Percentiles rank a stretch among this genome's conserved stretches.
These are phyloP conservation scores for Neogobius melanostomus DNA, from an alignment of 2,113 vertebrate species.

Conservation along the genomic window DNA sequence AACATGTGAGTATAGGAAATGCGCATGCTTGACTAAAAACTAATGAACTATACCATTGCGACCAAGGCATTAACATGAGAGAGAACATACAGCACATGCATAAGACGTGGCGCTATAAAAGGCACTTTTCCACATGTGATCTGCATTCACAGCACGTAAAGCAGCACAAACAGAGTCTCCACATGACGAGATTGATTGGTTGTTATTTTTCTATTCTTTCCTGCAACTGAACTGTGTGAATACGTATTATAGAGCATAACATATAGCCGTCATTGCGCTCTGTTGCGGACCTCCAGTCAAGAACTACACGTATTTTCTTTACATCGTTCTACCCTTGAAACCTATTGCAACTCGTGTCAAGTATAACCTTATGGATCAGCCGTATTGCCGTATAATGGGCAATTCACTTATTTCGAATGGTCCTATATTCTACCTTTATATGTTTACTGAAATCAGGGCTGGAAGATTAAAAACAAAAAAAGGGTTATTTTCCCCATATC, in stretches of 20 bases:
- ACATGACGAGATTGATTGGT: not conserved
- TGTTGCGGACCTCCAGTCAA: too few species aligned
- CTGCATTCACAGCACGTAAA: conserved; percentile 18
- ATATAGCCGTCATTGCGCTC: too few species aligned
- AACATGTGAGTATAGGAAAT: not conserved
- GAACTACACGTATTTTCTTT: too few species aligned
- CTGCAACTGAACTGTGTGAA: too few species aligned
- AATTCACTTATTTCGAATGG: not conserved
- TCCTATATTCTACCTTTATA: not conserved
- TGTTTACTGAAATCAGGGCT: too few species aligned
- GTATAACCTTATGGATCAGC: not conserved
- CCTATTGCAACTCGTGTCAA: not conserved
- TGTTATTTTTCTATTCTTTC: too few species aligned
- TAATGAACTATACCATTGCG: conserved; percentile 29
- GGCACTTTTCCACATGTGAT: not conserved
- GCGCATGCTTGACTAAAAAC: conserved; percentile 8
- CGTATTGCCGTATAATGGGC: not conserved
- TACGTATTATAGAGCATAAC: too few species aligned
- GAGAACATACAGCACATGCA: not conserved
- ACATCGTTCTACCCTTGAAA: not conserved
- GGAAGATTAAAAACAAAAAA: too few species aligned
- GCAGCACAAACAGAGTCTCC: conserved; percentile 3
- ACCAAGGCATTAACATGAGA: conserved; percentile 17
- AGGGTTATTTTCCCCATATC: too few species aligned
- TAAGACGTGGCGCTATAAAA: conserved; percentile 12